phyloP scores from a whole-genome alignment of 2,113 vertebrate species.

The Toxotes chatareus region DNA sequence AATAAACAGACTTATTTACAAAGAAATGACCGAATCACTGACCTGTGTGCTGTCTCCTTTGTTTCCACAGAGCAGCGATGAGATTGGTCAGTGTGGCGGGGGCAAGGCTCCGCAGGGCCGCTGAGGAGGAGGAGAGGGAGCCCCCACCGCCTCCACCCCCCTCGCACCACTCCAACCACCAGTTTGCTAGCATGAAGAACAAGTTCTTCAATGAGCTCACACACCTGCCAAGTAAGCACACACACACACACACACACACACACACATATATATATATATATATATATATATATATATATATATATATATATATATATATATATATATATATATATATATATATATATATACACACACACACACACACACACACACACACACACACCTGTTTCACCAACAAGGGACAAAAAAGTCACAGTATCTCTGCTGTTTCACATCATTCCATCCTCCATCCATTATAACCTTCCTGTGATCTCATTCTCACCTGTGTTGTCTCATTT shows the following conservation, averaged over 20 bases:
- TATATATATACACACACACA: background rate
- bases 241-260: background rate
- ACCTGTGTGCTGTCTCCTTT: background rate
- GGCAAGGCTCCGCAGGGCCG: conserved; percentile 72
- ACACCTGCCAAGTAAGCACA: conserved; percentile 83
- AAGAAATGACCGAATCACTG: background rate
- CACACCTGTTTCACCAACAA: background rate
- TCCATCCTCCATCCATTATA: background rate
- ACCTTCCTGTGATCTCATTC: conserved; percentile 11
- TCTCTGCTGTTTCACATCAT: background rate
- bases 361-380: background rate
- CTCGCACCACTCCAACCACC: conserved; percentile 78
- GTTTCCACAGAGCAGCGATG: conserved; percentile 68
- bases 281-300: too few species aligned
- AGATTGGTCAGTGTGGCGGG: conserved; percentile 61
- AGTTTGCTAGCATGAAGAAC: conserved; percentile 83
- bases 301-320: too few species aligned
- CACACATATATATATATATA: too few species aligned
- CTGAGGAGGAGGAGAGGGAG: conserved; percentile 67
- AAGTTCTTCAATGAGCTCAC: conserved; percentile 87
- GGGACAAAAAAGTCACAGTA: background rate
- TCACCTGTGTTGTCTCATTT: conserved; percentile 10
- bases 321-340: too few species aligned
- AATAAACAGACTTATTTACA: background rate
- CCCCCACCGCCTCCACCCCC: conserved; percentile 53